Conservation (phyloP, 1,140 invertebrate species). For the Pseudomyrmex dendroicus region DNA sequence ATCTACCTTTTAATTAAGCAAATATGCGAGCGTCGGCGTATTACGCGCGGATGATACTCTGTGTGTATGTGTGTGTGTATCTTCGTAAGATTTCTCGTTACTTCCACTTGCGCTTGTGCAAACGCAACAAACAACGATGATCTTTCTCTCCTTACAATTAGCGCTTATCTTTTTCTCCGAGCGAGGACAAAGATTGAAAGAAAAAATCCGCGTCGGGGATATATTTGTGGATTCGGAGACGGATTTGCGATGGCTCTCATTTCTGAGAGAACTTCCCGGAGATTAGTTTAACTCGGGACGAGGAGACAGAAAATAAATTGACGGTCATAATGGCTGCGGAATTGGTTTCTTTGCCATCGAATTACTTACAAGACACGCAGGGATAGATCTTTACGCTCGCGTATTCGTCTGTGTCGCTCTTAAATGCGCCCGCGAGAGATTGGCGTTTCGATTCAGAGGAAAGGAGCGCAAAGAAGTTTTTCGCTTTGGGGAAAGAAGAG, state of each 20-base stretch:
- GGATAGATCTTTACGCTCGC: constrained; percentile 29
- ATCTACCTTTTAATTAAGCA: constrained; percentile 58
- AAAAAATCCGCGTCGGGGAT: not conserved
- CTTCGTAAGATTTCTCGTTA: constrained; percentile 10
- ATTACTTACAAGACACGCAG: constrained; percentile 46
- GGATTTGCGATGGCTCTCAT: not conserved
- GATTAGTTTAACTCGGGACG: constrained; percentile 31
- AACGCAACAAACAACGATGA: constrained; percentile 3
- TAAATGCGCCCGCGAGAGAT: constrained; percentile 22
- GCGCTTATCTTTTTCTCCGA: not conserved
- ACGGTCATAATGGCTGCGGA: constrained; percentile 28
- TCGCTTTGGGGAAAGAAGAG: not conserved
- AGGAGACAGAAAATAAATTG: constrained; percentile 48
- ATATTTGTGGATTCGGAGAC: constrained; percentile 6
- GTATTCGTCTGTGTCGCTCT: constrained; percentile 36
- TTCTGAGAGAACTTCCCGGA: not conserved
- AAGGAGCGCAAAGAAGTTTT: constrained; percentile 5
- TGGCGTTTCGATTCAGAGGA: not conserved
- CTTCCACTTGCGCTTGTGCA: not conserved
- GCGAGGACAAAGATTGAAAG: not conserved
- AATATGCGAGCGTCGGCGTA: constrained; percentile 38
- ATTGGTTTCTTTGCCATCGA: constrained; percentile 47
- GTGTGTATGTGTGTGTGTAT: not conserved
- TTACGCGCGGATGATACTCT: constrained; percentile 5
- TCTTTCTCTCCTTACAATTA: not conserved